Conservation (phyloP, 2,888 invertebrate species). For the Tupiocoris notatus region DNA sequence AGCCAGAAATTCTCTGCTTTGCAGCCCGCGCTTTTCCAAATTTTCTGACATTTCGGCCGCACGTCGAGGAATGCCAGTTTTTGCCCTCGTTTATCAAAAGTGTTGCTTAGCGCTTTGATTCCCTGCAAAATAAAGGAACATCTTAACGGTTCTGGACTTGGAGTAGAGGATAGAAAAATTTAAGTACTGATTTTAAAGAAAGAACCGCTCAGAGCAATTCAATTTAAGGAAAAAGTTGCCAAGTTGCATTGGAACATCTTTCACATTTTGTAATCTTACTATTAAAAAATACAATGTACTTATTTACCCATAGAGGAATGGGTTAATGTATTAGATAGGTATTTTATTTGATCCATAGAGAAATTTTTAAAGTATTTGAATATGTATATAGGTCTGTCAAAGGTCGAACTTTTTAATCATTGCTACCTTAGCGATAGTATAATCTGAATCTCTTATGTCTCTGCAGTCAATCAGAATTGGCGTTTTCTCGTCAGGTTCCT, state of each 20-base stretch:
- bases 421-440: slow-evolving; percentile 66
- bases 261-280: no score
- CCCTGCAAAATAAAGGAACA: slow-evolving; percentile 56
- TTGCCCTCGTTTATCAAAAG: slow-evolving; percentile 58
- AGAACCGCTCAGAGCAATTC: background rate
- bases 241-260: no score
- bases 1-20: slow-evolving; percentile 22
- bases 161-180: background rate
- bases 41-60: slow-evolving; percentile 49
- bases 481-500: slow-evolving; percentile 55
- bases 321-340: no score
- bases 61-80: slow-evolving; percentile 58
- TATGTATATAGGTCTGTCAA: no score
- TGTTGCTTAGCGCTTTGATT: slow-evolving; percentile 60
- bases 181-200: background rate
- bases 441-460: slow-evolving; percentile 66
- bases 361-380: no score
- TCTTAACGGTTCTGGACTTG: background rate
- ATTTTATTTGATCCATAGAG: no score
- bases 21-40: slow-evolving; percentile 42
- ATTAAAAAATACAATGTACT: no score
- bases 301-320: no score
- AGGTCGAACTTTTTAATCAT: no score
- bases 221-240: no score
- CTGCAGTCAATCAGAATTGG: slow-evolving; percentile 66